Base-by-base conservation (phyloP, 2,113 vertebrate species). In the Amphilophus citrinellus region DNA sequence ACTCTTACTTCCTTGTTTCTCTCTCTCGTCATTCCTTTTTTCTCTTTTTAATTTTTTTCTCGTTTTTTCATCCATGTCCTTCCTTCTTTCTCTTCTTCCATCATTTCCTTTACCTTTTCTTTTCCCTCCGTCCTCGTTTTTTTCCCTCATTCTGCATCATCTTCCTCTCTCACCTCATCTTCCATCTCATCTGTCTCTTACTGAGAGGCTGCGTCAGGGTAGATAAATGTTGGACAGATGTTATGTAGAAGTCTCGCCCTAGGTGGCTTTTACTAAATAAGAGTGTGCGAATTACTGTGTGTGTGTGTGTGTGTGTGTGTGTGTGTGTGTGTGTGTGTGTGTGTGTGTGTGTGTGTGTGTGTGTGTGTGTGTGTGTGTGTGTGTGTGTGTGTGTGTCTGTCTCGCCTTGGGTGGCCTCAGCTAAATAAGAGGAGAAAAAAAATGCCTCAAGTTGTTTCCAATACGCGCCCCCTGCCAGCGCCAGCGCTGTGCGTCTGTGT, bases 181-280 rank as follows among this genome's bases (percentile, higher is more conserved):
- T 84, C n/a, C 62, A 61, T 84, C 77, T 83, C 87, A 79, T 89
- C 82, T 61, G 80, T 92, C 77, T 88, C 89, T 87, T 2, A 32
- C 86, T 86, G 84, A 89, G 91, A 47, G 84, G 63, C 86, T 90
- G 88, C 47, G 35, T 93, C 91, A 84, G 84, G 84, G 79, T 86
- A 90, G 93, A 94, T 91, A 84, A 91, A 94, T 94, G 91, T 89
- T 91, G 88, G 92, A 92, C 94, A 94, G 94, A 93, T 94, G 91
- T 92, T 94, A 27, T 89, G 93, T 81, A 84, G 88, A 94, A 91
- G 87, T 87, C 83, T 92, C 81, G 88, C 91, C 90, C 89, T 87
- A 76, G 91, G 90, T 92, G 89, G 88, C 60, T 60, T 73, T 73
- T 65, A 84, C 87, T 89, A 88, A 90, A 90, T 90, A 91, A 89